A percentile compares a stretch with the other conserved stretches of the same genome.
Evolutionary conservation across 2,888 invertebrate species (phyloP).

Genomic region (Drosophila rubida): DNA sequence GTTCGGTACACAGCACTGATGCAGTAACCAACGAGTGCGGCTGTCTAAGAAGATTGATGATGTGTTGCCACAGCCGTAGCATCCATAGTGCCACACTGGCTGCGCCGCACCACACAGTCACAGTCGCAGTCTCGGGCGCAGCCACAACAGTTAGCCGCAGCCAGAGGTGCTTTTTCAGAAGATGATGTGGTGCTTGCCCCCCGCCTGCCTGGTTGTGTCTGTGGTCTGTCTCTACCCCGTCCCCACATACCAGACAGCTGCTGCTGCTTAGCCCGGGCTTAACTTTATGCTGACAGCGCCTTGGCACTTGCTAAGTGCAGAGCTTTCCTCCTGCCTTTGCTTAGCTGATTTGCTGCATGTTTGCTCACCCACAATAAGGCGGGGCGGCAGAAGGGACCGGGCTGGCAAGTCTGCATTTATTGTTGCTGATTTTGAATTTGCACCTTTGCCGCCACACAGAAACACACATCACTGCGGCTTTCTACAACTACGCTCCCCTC

Average conservation of each 20-base stretch:
- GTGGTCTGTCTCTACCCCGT: not conserved
- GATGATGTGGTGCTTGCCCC: not conserved
- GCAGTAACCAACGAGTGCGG: conserved; percentile 54
- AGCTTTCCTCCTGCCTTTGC: conserved; percentile 46
- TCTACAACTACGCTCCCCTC: not conserved
- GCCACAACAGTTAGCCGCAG: conserved; percentile 5
- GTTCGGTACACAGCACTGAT: conserved; percentile 68
- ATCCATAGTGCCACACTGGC: conserved; percentile 14
- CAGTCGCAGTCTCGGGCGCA: not conserved
- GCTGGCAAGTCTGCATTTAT: conserved; percentile 37
- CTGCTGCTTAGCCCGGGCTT: conserved; percentile 69
- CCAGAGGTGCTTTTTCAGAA: conserved; percentile 26
- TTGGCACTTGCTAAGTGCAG: conserved; percentile 71
- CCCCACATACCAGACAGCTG: conserved; percentile 15
- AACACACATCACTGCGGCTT: conserved; percentile 9
- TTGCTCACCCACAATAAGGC: conserved; percentile 37
- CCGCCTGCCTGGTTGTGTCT: no score
- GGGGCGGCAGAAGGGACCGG: no score
- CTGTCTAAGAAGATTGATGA: conserved; percentile 79
- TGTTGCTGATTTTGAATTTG: conserved; percentile 58
- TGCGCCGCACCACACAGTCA: conserved; percentile 30
- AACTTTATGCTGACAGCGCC: conserved; percentile 77
- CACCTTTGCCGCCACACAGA: conserved; percentile 32
- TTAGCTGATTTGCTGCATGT: conserved; percentile 71
- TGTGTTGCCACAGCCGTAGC: conserved; percentile 46